Evolutionary conservation across 2,797 vertebrate species (phyloP).

Genomic region (Hoplostethus atlanticus): DNA sequence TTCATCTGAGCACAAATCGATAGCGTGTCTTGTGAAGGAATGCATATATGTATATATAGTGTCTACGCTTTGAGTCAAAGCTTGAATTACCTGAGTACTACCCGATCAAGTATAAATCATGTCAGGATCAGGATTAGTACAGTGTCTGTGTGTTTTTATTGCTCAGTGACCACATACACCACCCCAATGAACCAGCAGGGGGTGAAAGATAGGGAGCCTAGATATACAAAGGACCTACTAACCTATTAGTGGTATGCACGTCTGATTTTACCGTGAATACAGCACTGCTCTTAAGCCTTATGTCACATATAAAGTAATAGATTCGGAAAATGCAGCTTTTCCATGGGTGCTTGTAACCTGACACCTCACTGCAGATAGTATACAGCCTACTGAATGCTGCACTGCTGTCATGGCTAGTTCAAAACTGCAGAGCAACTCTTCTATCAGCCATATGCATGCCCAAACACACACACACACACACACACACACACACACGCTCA

Average conservation of each 20-base stretch:
- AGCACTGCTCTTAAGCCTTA: not conserved
- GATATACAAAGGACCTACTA: not conserved
- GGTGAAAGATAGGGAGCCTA: not conserved
- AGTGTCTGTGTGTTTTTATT: not conserved
- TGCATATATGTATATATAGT: constrained; percentile 28
- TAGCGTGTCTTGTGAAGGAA: constrained; percentile 59
- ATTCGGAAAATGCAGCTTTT: constrained; percentile 45
- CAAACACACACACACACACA: not conserved
- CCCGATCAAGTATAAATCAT: not conserved
- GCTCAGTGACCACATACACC: not conserved
- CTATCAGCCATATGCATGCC: constrained; percentile 32
- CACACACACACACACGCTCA: not conserved
- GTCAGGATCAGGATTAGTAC: not conserved
- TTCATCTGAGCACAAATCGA: constrained; percentile 72
- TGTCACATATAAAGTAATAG: constrained; percentile 21
- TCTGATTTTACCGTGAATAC: not conserved
- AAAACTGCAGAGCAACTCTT: constrained; percentile 52
- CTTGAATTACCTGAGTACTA: not conserved
- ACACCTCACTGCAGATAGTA: constrained; percentile 63
- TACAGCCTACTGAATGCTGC: constrained; percentile 47
- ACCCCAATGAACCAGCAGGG: not conserved
- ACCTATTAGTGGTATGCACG: not conserved
- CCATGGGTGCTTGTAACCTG: constrained; percentile 42
- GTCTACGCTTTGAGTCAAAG: constrained; percentile 1
- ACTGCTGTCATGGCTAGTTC: constrained; percentile 58